These are phyloP conservation scores for Galbula dea DNA, from an alignment of 2,113 vertebrate genomes.

Conservation along the genomic window DNA sequence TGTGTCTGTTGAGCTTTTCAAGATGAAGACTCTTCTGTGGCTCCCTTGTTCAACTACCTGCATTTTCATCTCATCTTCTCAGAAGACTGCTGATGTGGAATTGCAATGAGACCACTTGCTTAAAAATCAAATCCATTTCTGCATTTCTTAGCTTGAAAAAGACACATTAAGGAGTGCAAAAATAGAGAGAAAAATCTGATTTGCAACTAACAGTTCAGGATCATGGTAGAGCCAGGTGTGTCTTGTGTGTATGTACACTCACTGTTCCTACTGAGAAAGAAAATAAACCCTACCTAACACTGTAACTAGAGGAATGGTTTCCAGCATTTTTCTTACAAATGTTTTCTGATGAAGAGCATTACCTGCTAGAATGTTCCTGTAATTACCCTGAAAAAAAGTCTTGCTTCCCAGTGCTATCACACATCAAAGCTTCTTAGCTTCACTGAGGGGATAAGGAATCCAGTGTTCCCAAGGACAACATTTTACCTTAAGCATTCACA, in stretches of 20 bases:
- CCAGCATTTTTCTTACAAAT: neutral
- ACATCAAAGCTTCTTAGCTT: neutral
- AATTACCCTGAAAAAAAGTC: neutral
- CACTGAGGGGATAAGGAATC: neutral
- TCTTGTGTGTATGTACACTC: neutral
- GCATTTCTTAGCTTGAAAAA: neutral
- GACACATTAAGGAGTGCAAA: neutral
- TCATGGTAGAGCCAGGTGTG: neutral
- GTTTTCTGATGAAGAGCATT: neutral
- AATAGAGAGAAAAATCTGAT: neutral
- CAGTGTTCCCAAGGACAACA: neutral
- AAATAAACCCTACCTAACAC: slow-evolving; percentile 28
- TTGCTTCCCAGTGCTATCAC: neutral
- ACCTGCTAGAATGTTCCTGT: neutral
- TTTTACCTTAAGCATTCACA: neutral
- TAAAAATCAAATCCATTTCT: neutral
- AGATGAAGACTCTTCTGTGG: neutral
- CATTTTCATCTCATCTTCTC: neutral
- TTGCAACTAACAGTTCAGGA: neutral
- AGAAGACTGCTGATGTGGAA: neutral
- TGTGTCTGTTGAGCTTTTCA: neutral
- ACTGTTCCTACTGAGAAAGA: neutral
- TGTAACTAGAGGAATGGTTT: neutral
- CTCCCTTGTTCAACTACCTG: neutral
- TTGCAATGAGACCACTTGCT: neutral